These are phyloP conservation scores for Morbakka virulenta DNA, from an alignment of 30 jellyfish, hydroid and myxozoan species.

Conservation along the genomic window DNA sequence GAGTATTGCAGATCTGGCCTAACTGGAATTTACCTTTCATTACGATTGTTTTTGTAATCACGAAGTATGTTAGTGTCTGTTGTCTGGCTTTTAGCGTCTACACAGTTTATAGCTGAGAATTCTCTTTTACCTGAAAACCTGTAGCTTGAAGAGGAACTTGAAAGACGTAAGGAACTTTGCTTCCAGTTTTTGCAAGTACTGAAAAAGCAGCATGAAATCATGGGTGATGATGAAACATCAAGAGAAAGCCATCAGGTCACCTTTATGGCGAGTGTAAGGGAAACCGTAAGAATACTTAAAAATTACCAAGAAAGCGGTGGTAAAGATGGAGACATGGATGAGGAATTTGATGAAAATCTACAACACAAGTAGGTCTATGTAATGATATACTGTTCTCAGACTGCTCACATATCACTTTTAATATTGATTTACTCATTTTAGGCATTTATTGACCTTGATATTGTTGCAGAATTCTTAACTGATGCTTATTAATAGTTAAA, in stretches of 20 bases:
- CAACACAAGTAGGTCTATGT: constrained; percentile 59
- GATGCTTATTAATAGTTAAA: too few relatives aligned
- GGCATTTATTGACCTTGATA: too few relatives aligned
- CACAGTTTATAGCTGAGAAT: too few relatives aligned
- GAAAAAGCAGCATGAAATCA: constrained; percentile 57
- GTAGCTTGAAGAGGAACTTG: constrained; percentile 84
- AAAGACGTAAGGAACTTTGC: constrained; percentile 86
- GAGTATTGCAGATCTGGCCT: too few relatives aligned
- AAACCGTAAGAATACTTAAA: constrained; percentile 69
- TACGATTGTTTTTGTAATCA: too few relatives aligned
- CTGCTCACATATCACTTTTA: too few relatives aligned
- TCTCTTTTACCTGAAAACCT: not conserved
- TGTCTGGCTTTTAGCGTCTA: too few relatives aligned
- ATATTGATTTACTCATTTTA: too few relatives aligned
- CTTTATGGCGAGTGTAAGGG: constrained; percentile 82
- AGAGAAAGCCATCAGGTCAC: constrained; percentile 87
- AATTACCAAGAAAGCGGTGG: constrained; percentile 49
- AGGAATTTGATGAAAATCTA: constrained; percentile 70
- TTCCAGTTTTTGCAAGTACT: constrained; percentile 35
- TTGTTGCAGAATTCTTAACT: too few relatives aligned
- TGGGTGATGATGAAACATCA: constrained; percentile 48
- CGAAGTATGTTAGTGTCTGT: too few relatives aligned
- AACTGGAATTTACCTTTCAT: too few relatives aligned
- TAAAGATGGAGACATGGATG: constrained; percentile 51
- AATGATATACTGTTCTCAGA: too few relatives aligned